These are phyloP conservation scores for Papilio machaon DNA, from an alignment of 1,140 invertebrate genomes.

Conservation along the genomic window DNA sequence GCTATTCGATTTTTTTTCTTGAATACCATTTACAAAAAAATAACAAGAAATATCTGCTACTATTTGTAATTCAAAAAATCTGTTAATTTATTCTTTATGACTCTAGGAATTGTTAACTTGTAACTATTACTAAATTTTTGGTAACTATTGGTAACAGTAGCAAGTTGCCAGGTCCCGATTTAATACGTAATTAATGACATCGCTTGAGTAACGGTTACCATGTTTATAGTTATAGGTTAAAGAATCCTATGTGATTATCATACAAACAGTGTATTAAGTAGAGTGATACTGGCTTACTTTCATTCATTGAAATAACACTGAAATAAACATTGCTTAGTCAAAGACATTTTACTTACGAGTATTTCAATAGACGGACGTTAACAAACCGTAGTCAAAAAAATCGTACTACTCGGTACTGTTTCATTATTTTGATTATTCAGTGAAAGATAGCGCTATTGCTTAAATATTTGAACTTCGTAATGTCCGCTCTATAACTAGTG, in stretches of 20 bases:
- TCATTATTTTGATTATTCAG: not conserved
- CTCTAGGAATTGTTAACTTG: too few species aligned
- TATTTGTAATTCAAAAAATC: too few species aligned
- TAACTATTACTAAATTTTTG: too few species aligned
- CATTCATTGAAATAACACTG: not conserved
- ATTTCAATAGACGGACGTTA: not conserved
- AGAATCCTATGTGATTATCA: slow-evolving; percentile 4
- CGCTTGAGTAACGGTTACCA: slow-evolving; percentile 4
- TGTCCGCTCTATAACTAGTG: too few species aligned
- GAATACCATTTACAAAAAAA: too few species aligned
- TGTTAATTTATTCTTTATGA: too few species aligned
- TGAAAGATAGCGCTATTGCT: not conserved
- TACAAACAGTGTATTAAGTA: not conserved
- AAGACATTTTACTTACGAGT: not conserved
- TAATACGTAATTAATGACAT: not conserved
- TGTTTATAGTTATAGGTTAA: not conserved
- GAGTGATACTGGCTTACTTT: not conserved
- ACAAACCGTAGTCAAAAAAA: too few species aligned
- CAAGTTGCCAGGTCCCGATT: not conserved
- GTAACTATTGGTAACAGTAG: not conserved
- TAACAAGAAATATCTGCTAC: too few species aligned
- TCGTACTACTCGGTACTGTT: too few species aligned
- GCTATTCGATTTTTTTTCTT: too few species aligned
- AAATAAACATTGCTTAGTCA: not conserved
- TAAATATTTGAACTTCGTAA: too few species aligned